These are phyloP conservation scores for Echeneis naucrates DNA, from an alignment of 2,797 vertebrate genomes.

Conservation along the genomic window DNA sequence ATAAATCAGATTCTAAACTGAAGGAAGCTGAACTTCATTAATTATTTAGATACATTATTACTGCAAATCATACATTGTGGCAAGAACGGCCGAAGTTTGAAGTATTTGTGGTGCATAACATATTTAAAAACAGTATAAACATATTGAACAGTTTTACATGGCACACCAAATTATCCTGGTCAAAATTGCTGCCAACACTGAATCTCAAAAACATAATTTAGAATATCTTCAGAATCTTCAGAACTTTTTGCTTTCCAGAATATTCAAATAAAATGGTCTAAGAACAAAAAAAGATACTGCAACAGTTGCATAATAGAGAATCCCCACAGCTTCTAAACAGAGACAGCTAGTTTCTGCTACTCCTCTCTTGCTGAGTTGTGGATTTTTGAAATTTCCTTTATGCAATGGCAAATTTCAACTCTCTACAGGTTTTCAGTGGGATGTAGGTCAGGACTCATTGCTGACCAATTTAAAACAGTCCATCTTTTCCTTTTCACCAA, in stretches of 20 bases:
- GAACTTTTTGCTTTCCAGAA: too few species aligned
- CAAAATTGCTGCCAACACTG: too few species aligned
- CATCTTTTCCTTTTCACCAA: neutral
- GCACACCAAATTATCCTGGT: neutral
- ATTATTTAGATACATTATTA: constrained; percentile 2
- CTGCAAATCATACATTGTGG: constrained; percentile 2
- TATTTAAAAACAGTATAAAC: neutral
- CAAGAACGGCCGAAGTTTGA: neutral
- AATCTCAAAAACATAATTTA: too few species aligned
- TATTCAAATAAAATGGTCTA: too few species aligned
- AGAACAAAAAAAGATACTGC: too few species aligned
- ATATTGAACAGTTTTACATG: neutral
- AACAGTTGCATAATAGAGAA: too few species aligned
- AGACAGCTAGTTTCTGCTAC: neutral
- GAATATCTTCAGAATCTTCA: too few species aligned
- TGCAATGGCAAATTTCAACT: neutral
- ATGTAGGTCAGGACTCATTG: neutral
- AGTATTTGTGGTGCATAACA: neutral
- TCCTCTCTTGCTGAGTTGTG: neutral
- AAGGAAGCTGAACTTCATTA: constrained; percentile 8
- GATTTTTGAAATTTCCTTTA: neutral
- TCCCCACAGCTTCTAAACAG: neutral
- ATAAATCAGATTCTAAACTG: constrained; percentile 12
- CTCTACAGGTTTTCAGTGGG: neutral
- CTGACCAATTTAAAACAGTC: neutral